A percentile compares a stretch with the other conserved stretches of the same genome.
These are phyloP conservation scores for Suillia variegata DNA, from an alignment of 2,888 invertebrate genomes.

Conservation along the genomic window DNA sequence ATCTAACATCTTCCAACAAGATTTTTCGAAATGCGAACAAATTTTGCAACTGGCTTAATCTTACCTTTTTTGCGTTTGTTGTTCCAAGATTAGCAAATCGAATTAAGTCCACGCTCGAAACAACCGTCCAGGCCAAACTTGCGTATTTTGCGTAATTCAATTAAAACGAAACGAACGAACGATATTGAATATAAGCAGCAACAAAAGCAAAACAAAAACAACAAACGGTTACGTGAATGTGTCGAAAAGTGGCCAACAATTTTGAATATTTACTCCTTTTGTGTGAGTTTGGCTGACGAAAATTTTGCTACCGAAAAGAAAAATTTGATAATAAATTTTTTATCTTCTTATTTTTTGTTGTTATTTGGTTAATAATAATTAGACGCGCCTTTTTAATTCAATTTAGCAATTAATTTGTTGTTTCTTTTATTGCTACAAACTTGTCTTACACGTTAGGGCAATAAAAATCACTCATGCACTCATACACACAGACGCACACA, in stretches of 20 bases:
- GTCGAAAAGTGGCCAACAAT: not conserved
- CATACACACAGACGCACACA: not conserved
- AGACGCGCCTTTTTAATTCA: not conserved
- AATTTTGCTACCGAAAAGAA: not conserved
- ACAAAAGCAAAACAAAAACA: not conserved
- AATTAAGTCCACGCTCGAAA: not conserved
- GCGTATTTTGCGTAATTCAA: not conserved
- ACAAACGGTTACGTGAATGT: constrained; percentile 4
- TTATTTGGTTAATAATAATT: not conserved
- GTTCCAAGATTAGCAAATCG: not conserved
- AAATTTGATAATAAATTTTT: not conserved
- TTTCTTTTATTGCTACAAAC: no score
- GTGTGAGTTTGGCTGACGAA: not conserved
- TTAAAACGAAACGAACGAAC: not conserved
- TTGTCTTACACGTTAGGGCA: not conserved
- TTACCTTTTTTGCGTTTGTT: not conserved
- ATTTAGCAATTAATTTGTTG: not conserved
- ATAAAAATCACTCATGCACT: no score
- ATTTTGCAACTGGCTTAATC: not conserved
- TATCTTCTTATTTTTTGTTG: not conserved
- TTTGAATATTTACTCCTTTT: not conserved
- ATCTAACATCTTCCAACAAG: no score
- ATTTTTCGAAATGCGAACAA: no score
- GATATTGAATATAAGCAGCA: no score
- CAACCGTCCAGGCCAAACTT: constrained; percentile 1